Conservation (phyloP, 1,140 invertebrate species). For the Metopolophium dirhodum region DNA sequence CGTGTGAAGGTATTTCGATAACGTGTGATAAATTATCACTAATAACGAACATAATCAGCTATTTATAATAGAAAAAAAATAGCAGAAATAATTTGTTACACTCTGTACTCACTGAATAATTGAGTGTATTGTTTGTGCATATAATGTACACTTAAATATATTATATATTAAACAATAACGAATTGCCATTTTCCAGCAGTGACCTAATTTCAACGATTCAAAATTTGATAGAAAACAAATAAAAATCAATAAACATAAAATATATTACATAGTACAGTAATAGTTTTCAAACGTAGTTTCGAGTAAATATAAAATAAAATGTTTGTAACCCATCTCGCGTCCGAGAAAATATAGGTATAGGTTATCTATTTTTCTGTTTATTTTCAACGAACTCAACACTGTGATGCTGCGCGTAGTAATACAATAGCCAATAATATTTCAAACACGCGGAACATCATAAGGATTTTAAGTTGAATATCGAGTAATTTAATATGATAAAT, state of each 20-base stretch:
- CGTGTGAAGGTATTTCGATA: background rate
- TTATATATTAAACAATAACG: background rate
- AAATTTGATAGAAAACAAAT: background rate
- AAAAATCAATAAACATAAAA: slow-evolving; percentile 5
- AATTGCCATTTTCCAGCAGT: background rate
- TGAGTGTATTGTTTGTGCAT: background rate
- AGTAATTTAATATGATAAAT: background rate
- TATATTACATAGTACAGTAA: background rate
- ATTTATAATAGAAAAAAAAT: background rate
- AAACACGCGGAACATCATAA: background rate
- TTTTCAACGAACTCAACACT: background rate
- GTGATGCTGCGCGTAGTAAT: background rate
- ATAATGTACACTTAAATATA: background rate
- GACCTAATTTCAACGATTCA: background rate
- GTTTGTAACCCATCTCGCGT: too few relatives aligned
- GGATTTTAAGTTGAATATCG: background rate
- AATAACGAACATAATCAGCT: background rate
- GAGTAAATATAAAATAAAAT: background rate
- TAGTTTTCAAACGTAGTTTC: background rate
- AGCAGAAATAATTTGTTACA: background rate
- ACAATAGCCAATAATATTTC: too few relatives aligned
- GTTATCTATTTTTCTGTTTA: background rate
- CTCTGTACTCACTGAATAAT: background rate
- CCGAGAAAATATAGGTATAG: too few relatives aligned
- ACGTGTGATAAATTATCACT: background rate